A percentile compares a stretch with the other conserved stretches of the same genome.
phyloP scores from a whole-genome alignment of 2,113 vertebrate genomes.

The Cheilinus undulatus region DNA sequence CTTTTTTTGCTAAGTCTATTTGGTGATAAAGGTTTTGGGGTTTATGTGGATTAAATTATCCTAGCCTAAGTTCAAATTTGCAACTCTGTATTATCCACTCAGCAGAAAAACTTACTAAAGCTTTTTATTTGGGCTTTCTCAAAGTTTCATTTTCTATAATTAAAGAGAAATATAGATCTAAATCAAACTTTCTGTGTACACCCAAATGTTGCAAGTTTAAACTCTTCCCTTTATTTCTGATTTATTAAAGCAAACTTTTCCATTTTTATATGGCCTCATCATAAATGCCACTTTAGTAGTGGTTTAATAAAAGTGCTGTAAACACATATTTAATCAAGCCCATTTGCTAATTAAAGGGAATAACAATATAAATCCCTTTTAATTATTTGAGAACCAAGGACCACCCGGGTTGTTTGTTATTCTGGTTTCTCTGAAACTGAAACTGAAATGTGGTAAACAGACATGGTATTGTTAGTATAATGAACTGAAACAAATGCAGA shows the following conservation, averaged over 20 bases:
- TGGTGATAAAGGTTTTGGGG: background rate
- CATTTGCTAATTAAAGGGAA: slow-evolving; percentile 31
- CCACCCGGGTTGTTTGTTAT: slow-evolving; percentile 20
- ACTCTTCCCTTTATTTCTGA: slow-evolving; percentile 32
- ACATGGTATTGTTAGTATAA: slow-evolving; percentile 17
- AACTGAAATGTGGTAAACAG: background rate
- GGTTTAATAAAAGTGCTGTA: slow-evolving; percentile 26
- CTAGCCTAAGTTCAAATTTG: slow-evolving; percentile 9
- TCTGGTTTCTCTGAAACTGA: slow-evolving; percentile 14
- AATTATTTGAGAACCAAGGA: background rate
- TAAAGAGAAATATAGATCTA: slow-evolving; percentile 1
- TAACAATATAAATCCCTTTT: slow-evolving; percentile 10
- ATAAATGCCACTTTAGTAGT: background rate
- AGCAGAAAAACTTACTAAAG: background rate
- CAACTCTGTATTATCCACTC: background rate
- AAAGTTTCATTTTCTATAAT: background rate
- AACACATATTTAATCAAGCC: slow-evolving; percentile 11
- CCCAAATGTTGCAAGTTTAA: background rate
- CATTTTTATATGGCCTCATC: slow-evolving; percentile 16
- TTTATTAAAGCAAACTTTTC: slow-evolving; percentile 7
- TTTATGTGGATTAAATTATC: slow-evolving; percentile 34
- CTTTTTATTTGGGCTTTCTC: background rate
- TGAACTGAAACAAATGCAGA: slow-evolving; percentile 28
- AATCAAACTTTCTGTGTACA: background rate
- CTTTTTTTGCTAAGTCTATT: too few relatives aligned